These are phyloP conservation scores for Mylabris sibirica DNA, from an alignment of 2,888 invertebrate species.

Conservation along the genomic window DNA sequence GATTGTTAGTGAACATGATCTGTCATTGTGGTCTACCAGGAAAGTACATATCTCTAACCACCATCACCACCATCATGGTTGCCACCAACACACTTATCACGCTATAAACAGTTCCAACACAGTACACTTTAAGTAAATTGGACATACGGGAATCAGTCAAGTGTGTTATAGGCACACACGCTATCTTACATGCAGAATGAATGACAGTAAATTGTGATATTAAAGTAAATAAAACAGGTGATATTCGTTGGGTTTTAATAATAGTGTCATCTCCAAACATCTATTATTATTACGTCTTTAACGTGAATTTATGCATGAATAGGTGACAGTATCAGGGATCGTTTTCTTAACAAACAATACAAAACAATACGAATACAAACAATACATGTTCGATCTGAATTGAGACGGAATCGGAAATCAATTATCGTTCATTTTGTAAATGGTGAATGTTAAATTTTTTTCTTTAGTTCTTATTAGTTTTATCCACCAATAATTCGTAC, in stretches of 20 bases:
- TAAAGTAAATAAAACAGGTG: neutral
- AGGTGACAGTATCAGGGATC: neutral
- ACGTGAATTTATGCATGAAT: neutral
- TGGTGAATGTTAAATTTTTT: neutral
- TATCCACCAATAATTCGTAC: neutral
- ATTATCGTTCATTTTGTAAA: neutral
- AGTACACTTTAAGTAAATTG: slow-evolving; percentile 1
- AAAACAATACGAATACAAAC: neutral
- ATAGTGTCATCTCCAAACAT: neutral
- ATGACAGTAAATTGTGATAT: neutral
- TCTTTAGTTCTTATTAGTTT: neutral
- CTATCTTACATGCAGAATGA: neutral
- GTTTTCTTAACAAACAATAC: neutral
- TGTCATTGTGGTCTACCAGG: slow-evolving; percentile 18
- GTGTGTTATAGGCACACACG: neutral
- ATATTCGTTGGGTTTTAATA: neutral
- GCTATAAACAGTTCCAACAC: neutral
- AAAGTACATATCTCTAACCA: neutral
- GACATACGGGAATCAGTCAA: neutral
- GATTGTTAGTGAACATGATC: slow-evolving; percentile 22
- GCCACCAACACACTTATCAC: neutral
- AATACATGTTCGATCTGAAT: neutral
- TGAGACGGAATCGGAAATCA: neutral
- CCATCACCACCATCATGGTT: neutral
- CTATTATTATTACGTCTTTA: neutral